A percentile compares a stretch with the other conserved stretches of the same genome.
These are phyloP conservation scores for Chionomys nivalis DNA, from an alignment of 2,113 vertebrate species.

Conservation along the genomic window DNA sequence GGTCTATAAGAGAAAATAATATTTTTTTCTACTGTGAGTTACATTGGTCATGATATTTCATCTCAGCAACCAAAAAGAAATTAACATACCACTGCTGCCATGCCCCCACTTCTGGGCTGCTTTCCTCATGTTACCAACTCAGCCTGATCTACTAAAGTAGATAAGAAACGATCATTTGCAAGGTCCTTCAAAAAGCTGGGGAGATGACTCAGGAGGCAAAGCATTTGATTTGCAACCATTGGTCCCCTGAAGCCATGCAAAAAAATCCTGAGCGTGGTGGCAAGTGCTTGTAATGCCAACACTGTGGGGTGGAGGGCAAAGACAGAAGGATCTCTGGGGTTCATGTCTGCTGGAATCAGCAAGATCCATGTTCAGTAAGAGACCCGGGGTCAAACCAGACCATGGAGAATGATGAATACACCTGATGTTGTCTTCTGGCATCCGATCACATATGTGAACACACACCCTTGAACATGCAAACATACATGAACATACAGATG, in stretches of 20 bases:
- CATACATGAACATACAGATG: not conserved
- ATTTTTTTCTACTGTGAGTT: not conserved
- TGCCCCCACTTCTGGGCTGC: not conserved
- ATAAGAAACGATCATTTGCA: not conserved
- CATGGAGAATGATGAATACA: not conserved
- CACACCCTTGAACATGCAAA: not conserved
- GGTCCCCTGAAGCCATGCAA: not conserved
- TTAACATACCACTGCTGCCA: not conserved
- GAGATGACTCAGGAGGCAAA: not conserved
- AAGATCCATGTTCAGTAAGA: not conserved
- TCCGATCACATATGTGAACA: not conserved
- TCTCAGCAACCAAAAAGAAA: not conserved
- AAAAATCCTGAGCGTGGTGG: not conserved
- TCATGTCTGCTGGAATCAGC: not conserved
- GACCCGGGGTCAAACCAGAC: too few relatives aligned
- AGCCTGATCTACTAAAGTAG: not conserved
- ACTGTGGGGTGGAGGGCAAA: accelerated
- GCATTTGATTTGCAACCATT: not conserved
- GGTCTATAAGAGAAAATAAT: not conserved
- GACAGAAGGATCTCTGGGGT: too few relatives aligned
- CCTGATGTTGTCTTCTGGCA: not conserved
- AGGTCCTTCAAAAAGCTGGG: not conserved
- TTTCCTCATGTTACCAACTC: not conserved
- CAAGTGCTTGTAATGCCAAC: not conserved
- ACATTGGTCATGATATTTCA: not conserved